phyloP scores from a whole-genome alignment of 1,140 invertebrate species.

The Zeugodacus cucurbitae region DNA sequence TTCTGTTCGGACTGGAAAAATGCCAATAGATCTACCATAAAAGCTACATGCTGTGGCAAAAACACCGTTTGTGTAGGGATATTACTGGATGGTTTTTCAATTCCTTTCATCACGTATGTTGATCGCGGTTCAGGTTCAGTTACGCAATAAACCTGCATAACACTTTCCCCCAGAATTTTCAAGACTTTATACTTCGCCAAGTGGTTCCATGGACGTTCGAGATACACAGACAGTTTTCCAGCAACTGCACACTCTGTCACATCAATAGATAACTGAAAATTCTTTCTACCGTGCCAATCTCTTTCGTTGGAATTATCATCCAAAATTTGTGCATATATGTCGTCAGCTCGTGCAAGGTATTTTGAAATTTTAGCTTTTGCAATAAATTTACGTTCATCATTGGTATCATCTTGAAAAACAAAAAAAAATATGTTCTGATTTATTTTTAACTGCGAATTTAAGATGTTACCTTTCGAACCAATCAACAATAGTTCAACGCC shows the following conservation, averaged over 20 bases:
- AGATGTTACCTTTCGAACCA: constrained; percentile 60
- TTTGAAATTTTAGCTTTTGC: constrained; percentile 64
- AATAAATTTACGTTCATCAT: constrained; percentile 60
- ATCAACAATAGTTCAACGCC: constrained; percentile 67
- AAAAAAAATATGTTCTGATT: neutral
- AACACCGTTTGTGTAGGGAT: constrained; percentile 64
- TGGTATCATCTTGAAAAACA: constrained; percentile 50
- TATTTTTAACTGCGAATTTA: neutral
- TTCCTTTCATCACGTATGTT: constrained; percentile 67
- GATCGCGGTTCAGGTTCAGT: constrained; percentile 63
- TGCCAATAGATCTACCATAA: constrained; percentile 67
- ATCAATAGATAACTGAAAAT: constrained; percentile 60
- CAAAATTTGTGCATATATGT: constrained; percentile 62
- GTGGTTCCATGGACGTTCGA: constrained; percentile 63
- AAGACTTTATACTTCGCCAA: constrained; percentile 69
- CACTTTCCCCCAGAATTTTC: constrained; percentile 61
- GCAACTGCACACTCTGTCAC: constrained; percentile 45
- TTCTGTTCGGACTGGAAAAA: constrained; percentile 68
- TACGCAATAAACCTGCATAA: constrained; percentile 67
- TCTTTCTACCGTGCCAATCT: neutral
- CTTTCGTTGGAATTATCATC: neutral
- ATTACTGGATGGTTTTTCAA: constrained; percentile 66
- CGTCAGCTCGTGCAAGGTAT: constrained; percentile 66
- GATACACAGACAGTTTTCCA: constrained; percentile 45
- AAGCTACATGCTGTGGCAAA: constrained; percentile 68